These are phyloP conservation scores for Telmatherina bonti DNA, from an alignment of 2,797 vertebrate genomes.

Conservation along the genomic window DNA sequence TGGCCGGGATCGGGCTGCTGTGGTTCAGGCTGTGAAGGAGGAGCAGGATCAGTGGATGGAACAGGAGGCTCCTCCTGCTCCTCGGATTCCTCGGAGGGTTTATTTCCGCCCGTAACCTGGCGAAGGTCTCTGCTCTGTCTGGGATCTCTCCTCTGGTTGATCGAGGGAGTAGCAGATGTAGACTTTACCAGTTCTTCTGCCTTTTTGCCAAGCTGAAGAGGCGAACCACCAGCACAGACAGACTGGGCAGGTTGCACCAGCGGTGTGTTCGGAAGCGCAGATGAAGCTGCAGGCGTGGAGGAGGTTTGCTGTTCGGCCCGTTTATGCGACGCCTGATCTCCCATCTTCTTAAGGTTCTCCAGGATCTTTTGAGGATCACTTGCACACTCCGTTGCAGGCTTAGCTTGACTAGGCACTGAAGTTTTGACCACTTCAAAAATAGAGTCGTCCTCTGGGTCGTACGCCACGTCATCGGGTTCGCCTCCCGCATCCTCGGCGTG, in stretches of 20 bases:
- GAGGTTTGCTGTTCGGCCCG: constrained; percentile 87
- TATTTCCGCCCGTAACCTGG: constrained; percentile 77
- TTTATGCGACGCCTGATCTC: constrained; percentile 88
- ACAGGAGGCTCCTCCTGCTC: constrained; percentile 69
- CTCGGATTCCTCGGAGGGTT: constrained; percentile 66
- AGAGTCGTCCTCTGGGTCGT: constrained; percentile 97
- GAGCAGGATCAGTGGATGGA: constrained; percentile 48
- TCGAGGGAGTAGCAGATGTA: constrained; percentile 72
- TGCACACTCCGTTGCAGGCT: constrained; percentile 60
- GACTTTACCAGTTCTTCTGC: constrained; percentile 82
- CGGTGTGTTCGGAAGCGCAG: constrained; percentile 85
- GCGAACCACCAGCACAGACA: constrained; percentile 82
- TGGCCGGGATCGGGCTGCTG: constrained; percentile 22
- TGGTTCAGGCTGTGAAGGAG: constrained; percentile 52
- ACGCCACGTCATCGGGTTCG: constrained; percentile 92
- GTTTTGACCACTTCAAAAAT: constrained; percentile 94
- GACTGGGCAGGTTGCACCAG: constrained; percentile 87
- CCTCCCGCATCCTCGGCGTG: constrained; percentile 52
- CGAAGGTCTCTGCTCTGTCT: constrained; percentile 93
- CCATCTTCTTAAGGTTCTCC: constrained; percentile 90
- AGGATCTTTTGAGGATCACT: constrained; percentile 89
- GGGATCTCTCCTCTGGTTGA: constrained; percentile 87
- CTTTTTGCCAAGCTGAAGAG: constrained; percentile 89
- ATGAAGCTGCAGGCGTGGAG: constrained; percentile 76
- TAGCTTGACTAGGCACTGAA: constrained; percentile 80